Evolutionary conservation across 2,888 invertebrate species (phyloP), one percentile per base, ranked within the genome.

Genomic region (Acleris literana): DNA sequence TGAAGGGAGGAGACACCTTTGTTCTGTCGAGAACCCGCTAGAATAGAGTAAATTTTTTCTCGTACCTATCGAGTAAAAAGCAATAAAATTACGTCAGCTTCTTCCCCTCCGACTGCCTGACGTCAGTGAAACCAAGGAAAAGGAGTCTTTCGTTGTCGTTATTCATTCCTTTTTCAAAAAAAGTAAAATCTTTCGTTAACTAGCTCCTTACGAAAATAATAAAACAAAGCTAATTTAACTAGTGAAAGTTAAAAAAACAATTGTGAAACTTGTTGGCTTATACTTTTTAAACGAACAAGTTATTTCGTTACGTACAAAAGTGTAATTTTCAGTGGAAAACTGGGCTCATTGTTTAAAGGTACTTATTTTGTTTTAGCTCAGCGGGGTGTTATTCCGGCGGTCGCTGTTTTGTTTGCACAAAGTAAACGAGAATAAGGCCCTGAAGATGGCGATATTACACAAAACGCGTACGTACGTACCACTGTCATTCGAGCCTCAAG

Each of bases 391-490:
- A 59, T 64, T 57, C 22, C 20, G 51, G 57, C 33, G 17, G 46
- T 61, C 46, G 44, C 18, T 57, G 54, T 54, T 63, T 58, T 63
- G 53, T 59, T 46, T 57, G 46, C 53, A 29, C 52, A 54, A 53
- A 58, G 64, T 56, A 61, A 68, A 57, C 29, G n/a, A 16, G 17
- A 63, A 65, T 63, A 59, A 33, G 52, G 61, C 55, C 52, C 58
- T 56, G 39, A 58, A 64, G 60, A 58, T 52, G 49, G 48, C 39
- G 55, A 39, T 58, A 61, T 58, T 64, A 53, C 53, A 53, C n/a
- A 33, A 52, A 56, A 57, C n/a, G 29, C 7, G 29, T 20, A 44
- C 18, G 48, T 18, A 44, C 18, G 39, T 29, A 22, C 44, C 44
- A 13, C 33, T 33, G 49, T 29, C 29, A 20, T 6, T 20, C 16